These are phyloP conservation scores for Tortrix viridana DNA, from an alignment of 2,888 invertebrate species.

Conservation along the genomic window DNA sequence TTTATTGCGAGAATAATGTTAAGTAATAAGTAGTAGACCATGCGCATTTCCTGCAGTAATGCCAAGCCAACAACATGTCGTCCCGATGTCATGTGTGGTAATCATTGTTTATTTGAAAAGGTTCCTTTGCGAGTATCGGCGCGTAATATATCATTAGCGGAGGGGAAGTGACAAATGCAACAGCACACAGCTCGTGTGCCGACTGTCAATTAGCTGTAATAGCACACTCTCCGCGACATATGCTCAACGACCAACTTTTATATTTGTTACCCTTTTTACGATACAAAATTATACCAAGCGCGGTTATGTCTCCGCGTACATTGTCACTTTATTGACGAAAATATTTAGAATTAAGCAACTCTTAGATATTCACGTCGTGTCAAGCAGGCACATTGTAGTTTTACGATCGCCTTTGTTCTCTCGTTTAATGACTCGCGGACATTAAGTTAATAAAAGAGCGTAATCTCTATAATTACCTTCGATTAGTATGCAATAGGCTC, in stretches of 20 bases:
- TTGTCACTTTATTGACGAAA: conserved; percentile 32
- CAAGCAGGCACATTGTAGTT: conserved; percentile 23
- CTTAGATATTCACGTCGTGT: conserved; percentile 20
- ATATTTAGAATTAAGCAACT: conserved; percentile 21
- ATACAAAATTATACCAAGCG: conserved; percentile 65
- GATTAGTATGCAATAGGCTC: background rate
- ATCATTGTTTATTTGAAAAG: conserved; percentile 64
- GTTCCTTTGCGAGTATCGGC: conserved; percentile 52
- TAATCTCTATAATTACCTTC: background rate
- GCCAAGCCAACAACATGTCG: conserved; percentile 11
- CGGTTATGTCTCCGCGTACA: conserved; percentile 22
- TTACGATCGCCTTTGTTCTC: conserved; percentile 32
- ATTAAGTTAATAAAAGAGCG: conserved; percentile 2
- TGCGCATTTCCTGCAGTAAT: background rate
- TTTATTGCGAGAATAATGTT: background rate
- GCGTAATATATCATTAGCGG: conserved; percentile 68
- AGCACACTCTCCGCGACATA: conserved; percentile 69
- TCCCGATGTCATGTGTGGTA: conserved; percentile 32
- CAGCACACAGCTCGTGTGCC: conserved; percentile 66
- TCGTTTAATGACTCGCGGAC: conserved; percentile 19
- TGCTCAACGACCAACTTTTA: conserved; percentile 69
- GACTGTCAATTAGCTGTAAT: conserved; percentile 77
- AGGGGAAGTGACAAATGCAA: conserved; percentile 78
- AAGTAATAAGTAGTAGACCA: background rate
- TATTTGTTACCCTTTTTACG: conserved; percentile 73